These are phyloP conservation scores for Drepanosiphum platanoidis DNA, from an alignment of 2,888 invertebrate genomes.

Conservation along the genomic window DNA sequence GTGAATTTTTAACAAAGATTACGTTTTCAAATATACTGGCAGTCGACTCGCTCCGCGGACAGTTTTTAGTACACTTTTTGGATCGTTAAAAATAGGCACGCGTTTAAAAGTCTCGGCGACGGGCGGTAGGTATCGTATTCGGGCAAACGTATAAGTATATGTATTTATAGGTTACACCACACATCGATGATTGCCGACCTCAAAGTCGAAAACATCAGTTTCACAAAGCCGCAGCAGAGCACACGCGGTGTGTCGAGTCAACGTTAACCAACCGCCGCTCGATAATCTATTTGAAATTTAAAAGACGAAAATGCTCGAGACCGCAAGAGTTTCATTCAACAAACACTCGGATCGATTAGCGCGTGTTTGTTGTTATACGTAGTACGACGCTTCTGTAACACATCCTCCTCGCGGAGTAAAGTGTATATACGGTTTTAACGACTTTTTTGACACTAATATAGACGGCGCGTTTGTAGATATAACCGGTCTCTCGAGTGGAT, in stretches of 20 bases:
- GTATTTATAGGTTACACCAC: too few relatives aligned
- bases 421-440: conserved; percentile 29
- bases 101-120: not conserved
- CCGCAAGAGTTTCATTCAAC: conserved; percentile 13
- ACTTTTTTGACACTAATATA: conserved; percentile 49
- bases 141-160: too few relatives aligned
- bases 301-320: not conserved
- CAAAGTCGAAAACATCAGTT: too few relatives aligned
- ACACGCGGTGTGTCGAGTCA: too few relatives aligned
- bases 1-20: not conserved
- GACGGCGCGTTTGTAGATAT: conserved; percentile 33
- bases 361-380: not conserved
- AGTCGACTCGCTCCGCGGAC: not conserved
- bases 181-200: too few relatives aligned
- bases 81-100: not conserved
- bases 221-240: too few relatives aligned
- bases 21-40: not conserved
- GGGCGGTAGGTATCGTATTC: too few relatives aligned
- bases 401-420: conserved; percentile 1
- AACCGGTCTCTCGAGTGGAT: conserved; percentile 43
- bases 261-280: too few relatives aligned
- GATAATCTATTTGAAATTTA: conserved; percentile 7
- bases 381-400: conserved; percentile 35
- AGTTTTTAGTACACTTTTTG: not conserved
- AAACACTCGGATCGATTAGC: conserved; percentile 2